phyloP scores from a whole-genome alignment of 2,113 vertebrate species.

The Helogale parvula region DNA sequence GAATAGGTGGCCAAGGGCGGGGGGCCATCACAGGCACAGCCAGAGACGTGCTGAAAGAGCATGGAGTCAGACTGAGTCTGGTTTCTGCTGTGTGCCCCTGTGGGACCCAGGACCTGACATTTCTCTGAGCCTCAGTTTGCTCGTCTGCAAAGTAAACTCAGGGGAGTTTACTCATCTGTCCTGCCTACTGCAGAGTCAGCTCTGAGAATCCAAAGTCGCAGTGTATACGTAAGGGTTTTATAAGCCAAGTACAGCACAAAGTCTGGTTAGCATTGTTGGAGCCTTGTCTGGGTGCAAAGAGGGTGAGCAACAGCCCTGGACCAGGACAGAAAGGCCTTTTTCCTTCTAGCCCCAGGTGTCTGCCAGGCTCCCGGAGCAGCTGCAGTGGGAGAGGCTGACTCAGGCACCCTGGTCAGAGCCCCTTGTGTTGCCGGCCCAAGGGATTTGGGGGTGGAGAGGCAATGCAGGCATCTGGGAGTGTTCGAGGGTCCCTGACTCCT shows the following conservation, averaged over 20 bases:
- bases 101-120: neutral
- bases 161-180: neutral
- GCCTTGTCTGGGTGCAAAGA: neutral
- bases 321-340: neutral
- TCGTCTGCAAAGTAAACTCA: conserved; percentile 9
- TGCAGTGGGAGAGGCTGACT: neutral
- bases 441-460: neutral
- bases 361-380: neutral
- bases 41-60: neutral
- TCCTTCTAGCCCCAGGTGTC: neutral
- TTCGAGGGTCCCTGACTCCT: neutral
- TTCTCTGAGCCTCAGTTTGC: neutral
- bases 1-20: neutral
- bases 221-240: no score
- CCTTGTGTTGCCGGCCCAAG: neutral
- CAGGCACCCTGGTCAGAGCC: accelerated
- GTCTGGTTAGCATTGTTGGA: neutral
- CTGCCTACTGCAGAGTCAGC: neutral
- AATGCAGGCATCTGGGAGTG: neutral
- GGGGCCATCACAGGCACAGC: neutral
- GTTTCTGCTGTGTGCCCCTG: neutral
- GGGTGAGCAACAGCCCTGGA: neutral
- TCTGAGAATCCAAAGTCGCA: accelerated
- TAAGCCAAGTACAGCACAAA: neutral
- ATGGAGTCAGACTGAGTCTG: neutral